A percentile compares a stretch with the other conserved stretches of the same genome.
Evolutionary conservation across 2,888 invertebrate genomes (phyloP).

Genomic region (Limenitis camilla): DNA sequence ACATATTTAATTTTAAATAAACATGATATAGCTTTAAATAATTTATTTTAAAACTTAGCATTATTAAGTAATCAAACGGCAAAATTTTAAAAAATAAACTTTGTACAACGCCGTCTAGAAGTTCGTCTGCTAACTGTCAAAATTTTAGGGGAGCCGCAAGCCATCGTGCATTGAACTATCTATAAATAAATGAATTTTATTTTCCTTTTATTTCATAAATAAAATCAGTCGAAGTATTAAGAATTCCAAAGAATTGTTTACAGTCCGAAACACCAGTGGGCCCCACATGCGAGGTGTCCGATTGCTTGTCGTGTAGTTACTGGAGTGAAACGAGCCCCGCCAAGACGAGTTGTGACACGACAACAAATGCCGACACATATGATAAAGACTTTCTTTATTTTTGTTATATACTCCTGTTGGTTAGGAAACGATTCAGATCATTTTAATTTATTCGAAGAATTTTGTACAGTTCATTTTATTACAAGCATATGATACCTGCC

Average conservation of each 20-base stretch:
- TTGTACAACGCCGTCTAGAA: too few relatives aligned
- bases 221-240: background rate
- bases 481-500: too few relatives aligned
- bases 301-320: constrained; percentile 56
- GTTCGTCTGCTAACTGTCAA: too few relatives aligned
- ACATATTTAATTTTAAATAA: too few relatives aligned
- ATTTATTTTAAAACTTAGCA: too few relatives aligned
- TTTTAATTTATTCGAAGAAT: constrained; percentile 1
- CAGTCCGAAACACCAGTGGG: constrained; percentile 28
- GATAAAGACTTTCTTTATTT: constrained; percentile 47
- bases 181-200: background rate
- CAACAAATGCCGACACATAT: constrained; percentile 53
- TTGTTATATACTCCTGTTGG: constrained; percentile 33
- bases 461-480: background rate
- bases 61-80: too few relatives aligned
- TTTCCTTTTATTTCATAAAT: background rate
- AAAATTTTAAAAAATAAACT: too few relatives aligned
- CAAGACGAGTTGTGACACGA: constrained; percentile 63
- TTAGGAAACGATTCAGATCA: constrained; percentile 8
- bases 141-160: too few relatives aligned
- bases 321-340: constrained; percentile 49
- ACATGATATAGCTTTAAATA: too few relatives aligned
- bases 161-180: too few relatives aligned
- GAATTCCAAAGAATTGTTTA: constrained; percentile 9
- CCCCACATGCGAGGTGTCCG: constrained; percentile 54